Conservation (phyloP, 1,140 invertebrate species). For the Lineus longissimus region DNA sequence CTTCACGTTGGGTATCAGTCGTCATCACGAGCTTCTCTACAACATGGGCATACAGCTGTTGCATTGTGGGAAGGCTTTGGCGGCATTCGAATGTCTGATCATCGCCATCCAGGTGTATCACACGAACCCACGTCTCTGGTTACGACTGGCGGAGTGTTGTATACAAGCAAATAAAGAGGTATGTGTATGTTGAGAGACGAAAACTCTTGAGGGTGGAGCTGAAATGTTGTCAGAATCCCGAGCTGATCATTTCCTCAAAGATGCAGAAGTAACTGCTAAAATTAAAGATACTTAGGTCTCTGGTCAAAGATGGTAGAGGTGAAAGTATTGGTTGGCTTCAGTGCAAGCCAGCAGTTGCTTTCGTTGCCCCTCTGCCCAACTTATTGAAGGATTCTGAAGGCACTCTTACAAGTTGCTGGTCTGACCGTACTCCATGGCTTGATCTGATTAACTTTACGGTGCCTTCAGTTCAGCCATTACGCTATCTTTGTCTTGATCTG, state of each 20-base stretch:
- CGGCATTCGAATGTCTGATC: slow-evolving; percentile 89
- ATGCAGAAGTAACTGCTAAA: too few relatives aligned
- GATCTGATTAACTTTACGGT: too few relatives aligned
- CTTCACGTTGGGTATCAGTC: slow-evolving; percentile 60
- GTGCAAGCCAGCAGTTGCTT: too few relatives aligned
- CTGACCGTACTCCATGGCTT: too few relatives aligned
- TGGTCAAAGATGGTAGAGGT: too few relatives aligned
- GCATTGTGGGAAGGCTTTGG: slow-evolving; percentile 71
- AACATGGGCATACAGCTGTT: slow-evolving; percentile 85
- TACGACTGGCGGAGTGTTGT: slow-evolving; percentile 83
- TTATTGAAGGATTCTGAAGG: too few relatives aligned
- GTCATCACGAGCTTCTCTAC: slow-evolving; percentile 76
- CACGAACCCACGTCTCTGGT: slow-evolving; percentile 84
- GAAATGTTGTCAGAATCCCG: background rate
- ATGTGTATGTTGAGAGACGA: background rate
- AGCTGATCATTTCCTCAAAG: background rate
- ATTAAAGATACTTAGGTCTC: too few relatives aligned
- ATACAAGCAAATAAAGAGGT: slow-evolving; percentile 51
- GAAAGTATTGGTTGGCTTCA: too few relatives aligned
- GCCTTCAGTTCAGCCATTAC: too few relatives aligned
- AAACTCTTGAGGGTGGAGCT: background rate
- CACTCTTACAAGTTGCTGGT: too few relatives aligned
- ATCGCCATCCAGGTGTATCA: slow-evolving; percentile 80
- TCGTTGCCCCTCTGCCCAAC: too few relatives aligned
- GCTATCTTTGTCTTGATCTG: too few relatives aligned